These are phyloP conservation scores for Nomada fabriciana DNA, from an alignment of 2,888 invertebrate genomes.

Conservation along the genomic window DNA sequence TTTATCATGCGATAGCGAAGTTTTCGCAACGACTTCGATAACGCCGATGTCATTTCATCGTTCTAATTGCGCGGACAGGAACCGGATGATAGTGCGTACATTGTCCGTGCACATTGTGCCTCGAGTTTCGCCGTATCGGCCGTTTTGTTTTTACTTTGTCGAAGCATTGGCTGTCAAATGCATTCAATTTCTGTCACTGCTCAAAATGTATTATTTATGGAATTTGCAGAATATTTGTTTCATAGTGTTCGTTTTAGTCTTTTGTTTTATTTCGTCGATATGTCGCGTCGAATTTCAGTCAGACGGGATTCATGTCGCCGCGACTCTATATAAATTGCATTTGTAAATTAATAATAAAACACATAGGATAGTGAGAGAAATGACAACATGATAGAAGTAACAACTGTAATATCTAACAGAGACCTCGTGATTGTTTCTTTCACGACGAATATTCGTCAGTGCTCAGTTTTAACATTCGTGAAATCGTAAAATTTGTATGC, in stretches of 20 bases:
- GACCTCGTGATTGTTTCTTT: not conserved
- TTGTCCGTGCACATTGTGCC: not conserved
- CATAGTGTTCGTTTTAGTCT: too few species aligned
- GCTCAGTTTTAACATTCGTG: not conserved
- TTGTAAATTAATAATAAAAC: not conserved
- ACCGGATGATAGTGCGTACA: not conserved
- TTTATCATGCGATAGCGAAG: not conserved
- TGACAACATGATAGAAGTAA: too few species aligned
- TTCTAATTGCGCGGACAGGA: constrained; percentile 2
- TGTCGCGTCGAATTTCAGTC: not conserved
- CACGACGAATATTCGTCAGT: not conserved
- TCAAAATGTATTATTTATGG: too few species aligned
- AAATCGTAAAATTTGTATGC: not conserved
- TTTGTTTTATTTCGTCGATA: not conserved
- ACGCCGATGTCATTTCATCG: constrained; percentile 9
- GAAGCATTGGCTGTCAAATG: too few species aligned
- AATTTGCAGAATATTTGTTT: not conserved
- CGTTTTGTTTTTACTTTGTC: too few species aligned
- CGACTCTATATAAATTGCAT: not conserved
- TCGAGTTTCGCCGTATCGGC: too few species aligned
- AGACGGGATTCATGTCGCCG: too few species aligned
- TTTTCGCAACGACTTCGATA: constrained; percentile 5
- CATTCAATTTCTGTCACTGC: too few species aligned
- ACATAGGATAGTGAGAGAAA: not conserved
- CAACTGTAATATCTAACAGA: too few species aligned